phyloP scores from a whole-genome alignment of 2,797 vertebrate species.

The Podarcis siculus region DNA sequence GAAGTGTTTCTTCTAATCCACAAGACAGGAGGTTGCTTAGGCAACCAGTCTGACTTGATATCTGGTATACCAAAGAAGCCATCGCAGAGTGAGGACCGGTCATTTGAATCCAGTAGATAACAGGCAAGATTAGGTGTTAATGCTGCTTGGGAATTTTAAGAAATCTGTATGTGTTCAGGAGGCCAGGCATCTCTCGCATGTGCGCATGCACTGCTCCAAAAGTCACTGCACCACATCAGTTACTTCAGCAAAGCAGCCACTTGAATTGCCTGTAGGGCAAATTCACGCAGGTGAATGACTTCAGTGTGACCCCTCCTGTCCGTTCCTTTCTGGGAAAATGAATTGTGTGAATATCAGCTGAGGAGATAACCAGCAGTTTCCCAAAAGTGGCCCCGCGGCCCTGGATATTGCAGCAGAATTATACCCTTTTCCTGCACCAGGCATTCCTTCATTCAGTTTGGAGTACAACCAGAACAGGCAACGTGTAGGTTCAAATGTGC shows the following conservation, averaged over 20 bases:
- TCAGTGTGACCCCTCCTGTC: background rate
- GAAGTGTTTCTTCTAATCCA: background rate
- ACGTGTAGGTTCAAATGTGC: background rate
- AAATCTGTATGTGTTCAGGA: background rate
- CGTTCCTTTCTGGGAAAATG: no score
- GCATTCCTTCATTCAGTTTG: background rate
- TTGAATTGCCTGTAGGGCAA: background rate
- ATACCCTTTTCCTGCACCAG: background rate
- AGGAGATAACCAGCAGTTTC: background rate
- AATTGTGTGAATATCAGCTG: background rate
- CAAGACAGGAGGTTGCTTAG: background rate
- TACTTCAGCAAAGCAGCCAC: background rate
- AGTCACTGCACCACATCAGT: background rate
- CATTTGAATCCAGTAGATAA: background rate
- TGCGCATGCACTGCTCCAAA: background rate
- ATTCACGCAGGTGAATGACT: background rate
- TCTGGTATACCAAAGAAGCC: background rate
- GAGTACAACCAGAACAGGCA: background rate
- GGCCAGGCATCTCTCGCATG: no score
- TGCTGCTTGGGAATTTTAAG: background rate
- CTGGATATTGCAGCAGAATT: background rate
- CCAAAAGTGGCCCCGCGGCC: background rate
- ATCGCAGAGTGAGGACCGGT: background rate
- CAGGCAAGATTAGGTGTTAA: background rate
- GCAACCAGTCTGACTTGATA: background rate